phyloP scores from a whole-genome alignment of 1,140 invertebrate species.

The Mizuhopecten yessoensis region DNA sequence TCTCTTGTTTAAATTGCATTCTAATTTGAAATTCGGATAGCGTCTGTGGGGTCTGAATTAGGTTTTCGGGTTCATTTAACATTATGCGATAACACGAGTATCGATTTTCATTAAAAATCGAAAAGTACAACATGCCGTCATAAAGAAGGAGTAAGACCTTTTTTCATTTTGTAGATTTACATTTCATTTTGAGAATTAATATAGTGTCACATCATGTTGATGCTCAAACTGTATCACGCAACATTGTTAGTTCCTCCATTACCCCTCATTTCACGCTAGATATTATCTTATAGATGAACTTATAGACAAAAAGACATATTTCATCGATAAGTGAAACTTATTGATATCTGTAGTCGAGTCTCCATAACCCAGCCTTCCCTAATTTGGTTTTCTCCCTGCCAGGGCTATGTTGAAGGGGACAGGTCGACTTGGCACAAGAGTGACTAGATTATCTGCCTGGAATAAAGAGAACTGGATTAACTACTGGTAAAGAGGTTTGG shows the following conservation, averaged over 20 bases:
- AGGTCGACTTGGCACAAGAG: too few species aligned
- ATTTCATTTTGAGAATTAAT: background rate
- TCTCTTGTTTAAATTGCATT: slow-evolving; percentile 35
- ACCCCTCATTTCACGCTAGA: background rate
- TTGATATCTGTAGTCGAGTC: too few species aligned
- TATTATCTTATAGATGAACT: background rate
- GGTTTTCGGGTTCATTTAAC: slow-evolving; percentile 5
- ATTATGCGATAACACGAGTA: slow-evolving; percentile 3
- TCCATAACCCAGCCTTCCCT: too few species aligned
- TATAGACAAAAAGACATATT: background rate
- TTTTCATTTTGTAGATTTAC: background rate
- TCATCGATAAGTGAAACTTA: too few species aligned
- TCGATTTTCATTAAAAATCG: slow-evolving; percentile 39
- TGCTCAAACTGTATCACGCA: background rate
- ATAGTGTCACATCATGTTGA: background rate
- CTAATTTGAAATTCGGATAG: background rate
- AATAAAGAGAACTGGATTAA: too few species aligned
- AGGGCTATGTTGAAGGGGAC: too few species aligned
- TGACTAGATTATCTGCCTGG: too few species aligned
- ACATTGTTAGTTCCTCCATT: background rate
- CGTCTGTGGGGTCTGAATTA: slow-evolving; percentile 5
- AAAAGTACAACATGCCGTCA: slow-evolving; percentile 18
- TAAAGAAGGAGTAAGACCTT: background rate
- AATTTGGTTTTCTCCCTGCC: too few species aligned
- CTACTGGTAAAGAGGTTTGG: too few species aligned